Percentiles rank a stretch among this genome's conserved stretches.
These are phyloP conservation scores for Escarpia spicata DNA, from an alignment of 2,888 invertebrate genomes.

Conservation along the genomic window DNA sequence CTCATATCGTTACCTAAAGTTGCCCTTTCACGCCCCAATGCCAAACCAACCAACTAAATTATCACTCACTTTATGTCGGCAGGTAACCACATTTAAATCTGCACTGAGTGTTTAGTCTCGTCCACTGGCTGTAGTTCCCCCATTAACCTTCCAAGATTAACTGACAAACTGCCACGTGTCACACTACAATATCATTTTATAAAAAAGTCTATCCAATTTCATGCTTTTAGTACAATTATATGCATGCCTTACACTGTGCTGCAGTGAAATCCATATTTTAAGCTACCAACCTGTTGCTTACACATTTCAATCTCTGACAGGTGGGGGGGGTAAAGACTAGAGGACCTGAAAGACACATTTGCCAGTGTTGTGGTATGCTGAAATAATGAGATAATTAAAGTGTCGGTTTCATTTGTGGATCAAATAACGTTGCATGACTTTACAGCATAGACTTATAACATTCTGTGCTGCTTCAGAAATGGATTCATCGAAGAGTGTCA, in stretches of 20 bases:
- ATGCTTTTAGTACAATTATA: background rate
- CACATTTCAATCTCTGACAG: background rate
- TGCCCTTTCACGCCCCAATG: too few species aligned
- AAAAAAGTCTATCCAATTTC: background rate
- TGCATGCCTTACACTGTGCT: background rate
- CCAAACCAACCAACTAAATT: too few species aligned
- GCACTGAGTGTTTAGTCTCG: too few species aligned
- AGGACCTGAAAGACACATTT: background rate
- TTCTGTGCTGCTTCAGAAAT: slow-evolving; percentile 35
- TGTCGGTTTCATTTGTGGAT: background rate
- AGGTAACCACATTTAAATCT: too few species aligned
- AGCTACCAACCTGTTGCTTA: background rate
- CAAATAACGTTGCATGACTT: background rate
- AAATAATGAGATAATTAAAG: background rate
- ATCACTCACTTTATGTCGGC: too few species aligned
- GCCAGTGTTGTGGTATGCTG: background rate
- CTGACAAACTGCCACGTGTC: background rate
- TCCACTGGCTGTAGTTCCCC: too few species aligned
- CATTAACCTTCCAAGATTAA: background rate
- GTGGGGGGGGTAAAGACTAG: too few species aligned
- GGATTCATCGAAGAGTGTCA: slow-evolving; percentile 39
- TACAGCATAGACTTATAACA: background rate
- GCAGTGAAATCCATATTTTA: background rate
- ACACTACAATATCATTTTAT: background rate
- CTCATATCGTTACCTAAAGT: too few species aligned